phyloP scores from a whole-genome alignment of 2,797 vertebrate genomes.

The Pterois miles region DNA sequence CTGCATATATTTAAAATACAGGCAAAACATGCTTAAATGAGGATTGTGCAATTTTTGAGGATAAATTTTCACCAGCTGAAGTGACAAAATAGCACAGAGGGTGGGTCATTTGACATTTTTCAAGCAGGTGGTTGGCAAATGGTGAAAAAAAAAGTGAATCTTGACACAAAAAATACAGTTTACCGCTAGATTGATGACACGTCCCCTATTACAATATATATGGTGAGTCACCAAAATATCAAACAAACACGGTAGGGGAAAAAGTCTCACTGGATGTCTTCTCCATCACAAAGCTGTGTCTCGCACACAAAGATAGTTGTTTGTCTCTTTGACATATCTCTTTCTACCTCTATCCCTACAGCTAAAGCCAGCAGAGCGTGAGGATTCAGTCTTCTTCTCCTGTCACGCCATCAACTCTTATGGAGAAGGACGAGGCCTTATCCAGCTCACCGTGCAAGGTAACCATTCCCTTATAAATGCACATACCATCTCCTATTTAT shows the following conservation, averaged over 20 bases:
- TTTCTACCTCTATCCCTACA: constrained; percentile 61
- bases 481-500: constrained; percentile 6
- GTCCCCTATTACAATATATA: neutral
- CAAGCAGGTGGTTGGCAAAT: neutral
- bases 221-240: neutral
- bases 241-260: constrained; percentile 11
- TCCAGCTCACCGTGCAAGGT: constrained; percentile 99
- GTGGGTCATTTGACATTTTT: neutral
- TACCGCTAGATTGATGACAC: neutral
- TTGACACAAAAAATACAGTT: neutral
- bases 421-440: constrained; percentile 95
- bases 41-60: neutral
- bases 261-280: neutral
- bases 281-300: constrained; percentile 19
- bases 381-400: constrained; percentile 98
- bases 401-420: constrained; percentile 99
- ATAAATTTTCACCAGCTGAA: no score
- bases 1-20: neutral
- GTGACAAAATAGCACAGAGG: neutral
- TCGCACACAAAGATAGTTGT: constrained; percentile 23
- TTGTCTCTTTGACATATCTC: constrained; percentile 36
- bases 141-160: neutral
- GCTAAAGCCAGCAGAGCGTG: constrained; percentile 96
- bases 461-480: constrained; percentile 19
- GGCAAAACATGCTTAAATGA: neutral